Evolutionary conservation across 2,888 invertebrate genomes (phyloP).

Genomic region (Epinotia brunnichana): DNA sequence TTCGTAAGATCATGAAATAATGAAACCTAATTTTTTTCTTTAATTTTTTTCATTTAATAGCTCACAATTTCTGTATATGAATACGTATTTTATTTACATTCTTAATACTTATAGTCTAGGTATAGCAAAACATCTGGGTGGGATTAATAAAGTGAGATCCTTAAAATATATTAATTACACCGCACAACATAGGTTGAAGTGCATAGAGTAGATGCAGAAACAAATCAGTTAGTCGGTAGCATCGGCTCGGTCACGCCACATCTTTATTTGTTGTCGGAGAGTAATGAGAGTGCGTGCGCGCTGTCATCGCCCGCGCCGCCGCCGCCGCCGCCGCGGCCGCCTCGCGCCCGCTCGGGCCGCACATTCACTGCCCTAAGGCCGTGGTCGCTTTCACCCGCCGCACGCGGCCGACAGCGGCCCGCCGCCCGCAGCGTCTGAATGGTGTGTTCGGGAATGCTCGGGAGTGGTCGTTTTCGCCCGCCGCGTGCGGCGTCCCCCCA

Average conservation of each 20-base stretch:
- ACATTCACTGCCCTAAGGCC: slow-evolving; percentile 62
- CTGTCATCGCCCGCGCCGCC: slow-evolving; percentile 70
- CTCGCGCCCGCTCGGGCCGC: slow-evolving; percentile 61
- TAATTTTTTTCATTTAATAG: not conserved
- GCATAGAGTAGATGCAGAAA: slow-evolving; percentile 14
- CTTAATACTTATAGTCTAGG: not conserved
- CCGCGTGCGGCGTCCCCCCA: too few relatives aligned
- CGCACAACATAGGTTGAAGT: not conserved
- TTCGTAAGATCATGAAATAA: slow-evolving; percentile 7
- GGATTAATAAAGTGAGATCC: not conserved
- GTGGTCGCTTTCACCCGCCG: too few relatives aligned
- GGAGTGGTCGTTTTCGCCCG: too few relatives aligned
- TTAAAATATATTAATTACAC: not conserved
- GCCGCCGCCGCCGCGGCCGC: slow-evolving; percentile 54
- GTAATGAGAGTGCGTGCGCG: slow-evolving; percentile 71
- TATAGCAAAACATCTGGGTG: not conserved
- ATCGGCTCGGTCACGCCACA: slow-evolving; percentile 56
- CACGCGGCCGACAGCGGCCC: too few relatives aligned
- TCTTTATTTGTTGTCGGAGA: slow-evolving; percentile 56
- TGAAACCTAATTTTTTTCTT: too few relatives aligned
- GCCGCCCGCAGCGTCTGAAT: too few relatives aligned
- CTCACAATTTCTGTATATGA: not conserved
- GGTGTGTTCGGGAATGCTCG: too few relatives aligned
- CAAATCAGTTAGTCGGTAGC: slow-evolving; percentile 41
- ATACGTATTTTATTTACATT: not conserved